These are phyloP conservation scores for Papilio polytes DNA, from an alignment of 1,140 invertebrate species.

Conservation along the genomic window DNA sequence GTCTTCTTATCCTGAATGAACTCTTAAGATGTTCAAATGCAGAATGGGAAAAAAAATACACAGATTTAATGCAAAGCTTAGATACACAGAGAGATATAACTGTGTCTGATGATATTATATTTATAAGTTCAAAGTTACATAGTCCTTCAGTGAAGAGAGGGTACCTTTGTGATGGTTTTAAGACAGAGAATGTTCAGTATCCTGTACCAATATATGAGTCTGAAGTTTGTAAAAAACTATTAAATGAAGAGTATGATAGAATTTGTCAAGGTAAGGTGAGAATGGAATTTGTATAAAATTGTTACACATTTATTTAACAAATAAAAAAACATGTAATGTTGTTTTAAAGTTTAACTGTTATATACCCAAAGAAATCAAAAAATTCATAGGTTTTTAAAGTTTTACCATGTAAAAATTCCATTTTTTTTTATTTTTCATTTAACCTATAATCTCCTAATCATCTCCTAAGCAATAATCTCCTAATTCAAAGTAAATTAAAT, in stretches of 20 bases:
- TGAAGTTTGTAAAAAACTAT: conserved; percentile 92
- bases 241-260: conserved; percentile 93
- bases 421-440: too few relatives aligned
- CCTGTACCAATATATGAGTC: conserved; percentile 91
- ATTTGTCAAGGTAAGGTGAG: conserved; percentile 86
- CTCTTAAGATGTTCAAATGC: conserved; percentile 96
- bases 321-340: background rate
- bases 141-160: conserved; percentile 85
- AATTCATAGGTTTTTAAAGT: too few relatives aligned
- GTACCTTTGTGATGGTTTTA: conserved; percentile 79
- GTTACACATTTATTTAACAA: conserved; percentile 24
- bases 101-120: conserved; percentile 85
- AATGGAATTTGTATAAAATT: background rate
- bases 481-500: too few relatives aligned
- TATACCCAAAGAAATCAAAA: too few relatives aligned
- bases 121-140: conserved; percentile 84
- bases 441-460: too few relatives aligned
- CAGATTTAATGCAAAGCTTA: conserved; percentile 85
- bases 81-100: conserved; percentile 79
- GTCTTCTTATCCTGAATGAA: conserved; percentile 97
- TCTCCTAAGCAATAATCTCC: too few relatives aligned
- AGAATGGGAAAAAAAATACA: conserved; percentile 93
- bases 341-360: too few relatives aligned
- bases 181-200: conserved; percentile 77
- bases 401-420: too few relatives aligned